Evolutionary conservation across 2,797 vertebrate species (phyloP).

Genomic region (Choloepus didactylus): DNA sequence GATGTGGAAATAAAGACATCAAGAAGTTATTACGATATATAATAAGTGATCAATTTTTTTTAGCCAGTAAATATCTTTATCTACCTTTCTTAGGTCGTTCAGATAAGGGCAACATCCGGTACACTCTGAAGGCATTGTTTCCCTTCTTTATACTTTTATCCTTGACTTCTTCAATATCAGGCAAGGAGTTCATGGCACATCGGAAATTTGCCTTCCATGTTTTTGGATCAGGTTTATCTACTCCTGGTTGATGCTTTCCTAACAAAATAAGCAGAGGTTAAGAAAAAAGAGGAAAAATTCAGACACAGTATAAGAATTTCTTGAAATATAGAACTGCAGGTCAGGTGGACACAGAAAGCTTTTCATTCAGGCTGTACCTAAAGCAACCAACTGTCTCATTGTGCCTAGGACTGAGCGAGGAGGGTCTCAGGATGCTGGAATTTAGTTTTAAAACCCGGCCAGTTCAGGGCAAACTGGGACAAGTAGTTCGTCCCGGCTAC

Average conservation of each 20-base stretch:
- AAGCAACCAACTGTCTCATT: background rate
- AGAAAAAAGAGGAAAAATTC: background rate
- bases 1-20: background rate
- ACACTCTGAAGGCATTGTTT: constrained; percentile 98
- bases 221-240: constrained; percentile 97
- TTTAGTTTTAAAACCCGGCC: constrained; percentile 37
- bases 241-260: constrained; percentile 96
- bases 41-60: background rate
- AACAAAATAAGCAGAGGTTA: constrained; percentile 37
- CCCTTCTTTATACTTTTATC: constrained; percentile 99
- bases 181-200: constrained; percentile 99
- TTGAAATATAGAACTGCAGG: background rate
- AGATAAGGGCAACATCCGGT: constrained; percentile 95
- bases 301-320: background rate
- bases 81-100: constrained; percentile 97
- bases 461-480: background rate
- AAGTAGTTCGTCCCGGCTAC: background rate
- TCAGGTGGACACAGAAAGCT: background rate
- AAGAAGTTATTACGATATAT: accelerated
- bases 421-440: background rate
- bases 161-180: constrained; percentile 99
- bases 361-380: background rate
- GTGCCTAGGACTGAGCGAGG: background rate
- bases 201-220: constrained; percentile 99
- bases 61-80: background rate